phyloP scores from a whole-genome alignment of 2,113 vertebrate genomes.

The Daubentonia madagascariensis region DNA sequence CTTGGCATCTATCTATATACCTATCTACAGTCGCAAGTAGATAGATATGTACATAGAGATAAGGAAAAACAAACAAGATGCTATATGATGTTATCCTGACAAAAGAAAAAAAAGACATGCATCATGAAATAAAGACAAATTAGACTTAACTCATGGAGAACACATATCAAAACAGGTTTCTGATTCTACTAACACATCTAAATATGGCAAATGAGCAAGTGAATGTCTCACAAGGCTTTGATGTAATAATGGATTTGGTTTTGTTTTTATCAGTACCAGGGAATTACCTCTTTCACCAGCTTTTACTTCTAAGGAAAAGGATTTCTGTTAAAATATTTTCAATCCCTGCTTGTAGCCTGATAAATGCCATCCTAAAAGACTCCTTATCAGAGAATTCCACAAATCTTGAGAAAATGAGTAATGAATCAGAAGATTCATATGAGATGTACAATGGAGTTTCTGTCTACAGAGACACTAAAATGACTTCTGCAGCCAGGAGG shows the following conservation, averaged over 20 bases:
- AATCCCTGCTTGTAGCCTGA: neutral
- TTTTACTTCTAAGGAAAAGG: slow-evolving; percentile 58
- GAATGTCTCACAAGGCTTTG: slow-evolving; percentile 59
- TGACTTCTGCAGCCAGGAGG: neutral
- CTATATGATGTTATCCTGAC: slow-evolving; percentile 86
- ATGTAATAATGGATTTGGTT: slow-evolving; percentile 24
- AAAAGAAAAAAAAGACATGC: slow-evolving; percentile 84
- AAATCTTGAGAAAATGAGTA: slow-evolving; percentile 48
- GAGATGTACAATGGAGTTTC: neutral
- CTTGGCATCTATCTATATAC: slow-evolving; percentile 77
- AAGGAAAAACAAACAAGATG: slow-evolving; percentile 80
- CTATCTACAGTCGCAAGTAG: slow-evolving; percentile 69
- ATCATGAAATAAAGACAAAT: slow-evolving; percentile 86
- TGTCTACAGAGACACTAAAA: neutral
- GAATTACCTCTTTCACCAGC: slow-evolving; percentile 46
- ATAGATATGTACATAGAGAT: slow-evolving; percentile 71
- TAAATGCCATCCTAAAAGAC: slow-evolving; percentile 29
- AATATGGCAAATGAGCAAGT: slow-evolving; percentile 72
- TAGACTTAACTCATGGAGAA: slow-evolving; percentile 80
- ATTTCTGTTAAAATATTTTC: slow-evolving; percentile 55
- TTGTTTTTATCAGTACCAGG: slow-evolving; percentile 52
- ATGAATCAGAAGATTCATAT: neutral
- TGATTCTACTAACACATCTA: slow-evolving; percentile 69
- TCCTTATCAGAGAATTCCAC: slow-evolving; percentile 28
- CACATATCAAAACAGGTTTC: slow-evolving; percentile 75